Percentiles rank a stretch among this genome's conserved stretches.
Evolutionary conservation across 2,888 invertebrate genomes (phyloP).

Genomic region (Leptura quadrifasciata): DNA sequence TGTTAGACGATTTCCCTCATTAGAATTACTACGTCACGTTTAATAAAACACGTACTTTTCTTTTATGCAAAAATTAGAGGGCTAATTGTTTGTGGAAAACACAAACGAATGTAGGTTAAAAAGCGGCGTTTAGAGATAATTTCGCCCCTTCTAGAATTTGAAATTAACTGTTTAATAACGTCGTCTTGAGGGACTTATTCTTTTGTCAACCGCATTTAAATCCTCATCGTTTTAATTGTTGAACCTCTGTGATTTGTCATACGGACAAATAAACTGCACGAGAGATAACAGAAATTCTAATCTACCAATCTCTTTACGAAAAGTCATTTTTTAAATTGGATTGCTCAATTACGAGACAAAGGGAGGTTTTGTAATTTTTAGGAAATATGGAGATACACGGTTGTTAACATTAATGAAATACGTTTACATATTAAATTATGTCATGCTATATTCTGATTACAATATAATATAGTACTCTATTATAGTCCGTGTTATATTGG

Average conservation of each 20-base stretch:
- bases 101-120: slow-evolving; percentile 30
- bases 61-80: slow-evolving; percentile 1
- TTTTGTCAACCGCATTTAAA: slow-evolving; percentile 33
- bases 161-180: slow-evolving; percentile 37
- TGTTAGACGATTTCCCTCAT: neutral
- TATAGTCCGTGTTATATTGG: too few relatives aligned
- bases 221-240: slow-evolving; percentile 34
- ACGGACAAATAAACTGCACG: neutral
- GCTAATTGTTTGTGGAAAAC: slow-evolving; percentile 7
- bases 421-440: too few relatives aligned
- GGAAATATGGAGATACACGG: too few relatives aligned
- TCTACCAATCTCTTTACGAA: neutral
- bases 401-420: too few relatives aligned
- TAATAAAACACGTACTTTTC: neutral
- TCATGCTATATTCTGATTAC: too few relatives aligned
- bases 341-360: neutral
- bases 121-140: slow-evolving; percentile 28
- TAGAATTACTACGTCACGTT: neutral
- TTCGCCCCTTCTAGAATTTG: slow-evolving; percentile 24
- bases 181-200: slow-evolving; percentile 23
- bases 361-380: too few relatives aligned
- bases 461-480: too few relatives aligned
- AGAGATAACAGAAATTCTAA: slow-evolving; percentile 8
- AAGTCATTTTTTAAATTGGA: neutral
- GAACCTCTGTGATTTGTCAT: slow-evolving; percentile 26